Conservation (phyloP, 2,888 invertebrate species). For the Zeuzera pyrina region DNA sequence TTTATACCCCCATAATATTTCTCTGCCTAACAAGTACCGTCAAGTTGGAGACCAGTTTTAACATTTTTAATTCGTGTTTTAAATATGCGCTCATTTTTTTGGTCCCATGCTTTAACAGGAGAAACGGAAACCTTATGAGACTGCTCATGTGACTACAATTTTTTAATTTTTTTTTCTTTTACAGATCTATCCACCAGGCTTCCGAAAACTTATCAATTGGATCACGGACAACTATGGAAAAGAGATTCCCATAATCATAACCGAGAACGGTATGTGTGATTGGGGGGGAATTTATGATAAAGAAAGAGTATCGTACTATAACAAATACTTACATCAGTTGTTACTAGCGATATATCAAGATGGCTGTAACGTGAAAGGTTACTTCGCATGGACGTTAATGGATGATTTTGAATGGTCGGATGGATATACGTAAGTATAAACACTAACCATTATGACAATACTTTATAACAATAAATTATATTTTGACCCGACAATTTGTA, state of each 20-base stretch:
- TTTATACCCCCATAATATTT: no score
- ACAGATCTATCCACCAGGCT: conserved; percentile 76
- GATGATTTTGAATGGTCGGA: conserved; percentile 76
- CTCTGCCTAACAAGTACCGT: no score
- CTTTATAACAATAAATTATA: no score
- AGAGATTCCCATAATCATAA: conserved; percentile 69
- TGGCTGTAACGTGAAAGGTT: conserved; percentile 59
- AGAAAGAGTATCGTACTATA: conserved; percentile 67
- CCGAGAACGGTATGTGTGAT: conserved; percentile 75
- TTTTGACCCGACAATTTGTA: no score
- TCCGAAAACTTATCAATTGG: conserved; percentile 76
- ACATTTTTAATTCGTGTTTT: no score
- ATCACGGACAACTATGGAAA: conserved; percentile 73
- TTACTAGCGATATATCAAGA: conserved; percentile 50
- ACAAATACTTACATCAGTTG: conserved; percentile 54
- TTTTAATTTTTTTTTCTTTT: conserved; percentile 15
- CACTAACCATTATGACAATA: no score
- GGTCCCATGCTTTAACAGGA: no score
- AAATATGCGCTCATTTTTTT: no score
- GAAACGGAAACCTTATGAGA: no score
- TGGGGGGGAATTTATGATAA: conserved; percentile 45
- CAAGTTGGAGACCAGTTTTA: no score
- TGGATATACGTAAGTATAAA: conserved; percentile 56
- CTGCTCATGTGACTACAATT: no score
- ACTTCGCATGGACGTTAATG: conserved; percentile 75